A percentile compares a stretch with the other conserved stretches of the same genome.
Conservation (phyloP, 2,888 invertebrate species). For the Pollenia griseotomentosa region DNA sequence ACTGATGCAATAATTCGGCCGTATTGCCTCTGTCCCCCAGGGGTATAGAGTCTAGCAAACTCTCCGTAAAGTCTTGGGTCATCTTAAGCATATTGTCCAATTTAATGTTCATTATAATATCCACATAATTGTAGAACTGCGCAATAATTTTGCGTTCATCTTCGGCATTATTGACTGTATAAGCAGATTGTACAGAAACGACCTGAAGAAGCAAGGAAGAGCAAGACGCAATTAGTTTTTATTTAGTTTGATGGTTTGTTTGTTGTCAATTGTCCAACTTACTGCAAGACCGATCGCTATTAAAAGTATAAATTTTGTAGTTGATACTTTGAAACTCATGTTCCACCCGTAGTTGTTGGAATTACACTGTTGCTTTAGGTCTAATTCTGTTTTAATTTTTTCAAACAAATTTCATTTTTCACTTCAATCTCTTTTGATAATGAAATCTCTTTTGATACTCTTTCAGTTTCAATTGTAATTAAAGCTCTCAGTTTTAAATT, state of each 20-base stretch:
- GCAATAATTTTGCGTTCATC: slow-evolving; percentile 61
- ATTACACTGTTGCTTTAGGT: slow-evolving; percentile 56
- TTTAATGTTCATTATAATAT: slow-evolving; percentile 69
- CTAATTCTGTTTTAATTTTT: slow-evolving; percentile 46
- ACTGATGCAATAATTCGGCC: slow-evolving; percentile 70
- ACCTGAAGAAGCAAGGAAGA: slow-evolving; percentile 31
- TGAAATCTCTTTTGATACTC: slow-evolving; percentile 63
- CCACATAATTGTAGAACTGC: slow-evolving; percentile 73
- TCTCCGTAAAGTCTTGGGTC: slow-evolving; percentile 66
- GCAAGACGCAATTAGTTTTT: slow-evolving; percentile 49
- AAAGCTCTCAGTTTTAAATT: slow-evolving; percentile 20
- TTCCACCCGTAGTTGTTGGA: slow-evolving; percentile 58
- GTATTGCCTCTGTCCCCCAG: slow-evolving; percentile 72
- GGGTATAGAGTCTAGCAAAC: slow-evolving; percentile 71
- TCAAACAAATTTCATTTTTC: slow-evolving; percentile 4
- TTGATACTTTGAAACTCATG: slow-evolving; percentile 60
- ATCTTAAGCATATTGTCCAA: slow-evolving; percentile 72
- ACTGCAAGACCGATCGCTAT: slow-evolving; percentile 41
- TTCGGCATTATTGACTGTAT: slow-evolving; percentile 12
- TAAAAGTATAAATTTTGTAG: slow-evolving; percentile 31
- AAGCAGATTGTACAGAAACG: background rate
- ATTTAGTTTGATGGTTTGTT: background rate
- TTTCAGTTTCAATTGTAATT: slow-evolving; percentile 22
- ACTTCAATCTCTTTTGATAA: slow-evolving; percentile 65
- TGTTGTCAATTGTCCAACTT: slow-evolving; percentile 11